Conservation (phyloP, 2,888 invertebrate species). For the Cataglyphis altisquamis region DNA sequence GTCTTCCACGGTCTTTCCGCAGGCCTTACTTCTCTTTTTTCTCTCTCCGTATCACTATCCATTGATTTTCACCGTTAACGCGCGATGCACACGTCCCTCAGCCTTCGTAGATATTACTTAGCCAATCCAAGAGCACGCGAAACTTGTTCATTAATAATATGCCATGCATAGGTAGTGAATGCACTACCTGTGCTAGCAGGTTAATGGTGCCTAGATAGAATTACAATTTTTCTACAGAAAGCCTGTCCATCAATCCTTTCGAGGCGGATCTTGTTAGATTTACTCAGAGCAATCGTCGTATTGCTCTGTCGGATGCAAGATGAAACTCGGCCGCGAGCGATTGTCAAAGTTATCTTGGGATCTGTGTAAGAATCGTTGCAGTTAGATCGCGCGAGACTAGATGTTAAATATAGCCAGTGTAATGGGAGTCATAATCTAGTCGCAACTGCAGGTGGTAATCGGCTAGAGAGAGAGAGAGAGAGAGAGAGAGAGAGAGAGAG, state of each 20-base stretch:
- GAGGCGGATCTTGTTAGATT: constrained; percentile 12
- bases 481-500: too few relatives aligned
- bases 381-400: constrained; percentile 52
- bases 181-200: neutral
- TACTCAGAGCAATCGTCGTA: neutral
- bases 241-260: neutral
- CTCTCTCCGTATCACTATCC: constrained; percentile 24
- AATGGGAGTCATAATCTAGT: constrained; percentile 77
- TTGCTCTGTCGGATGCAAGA: neutral
- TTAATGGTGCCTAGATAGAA: constrained; percentile 27
- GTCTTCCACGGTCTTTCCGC: constrained; percentile 12
- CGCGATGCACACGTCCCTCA: constrained; percentile 47
- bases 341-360: constrained; percentile 46
- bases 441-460: constrained; percentile 74
- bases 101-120: neutral
- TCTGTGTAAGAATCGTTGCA: constrained; percentile 36
- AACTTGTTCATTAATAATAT: constrained; percentile 13
- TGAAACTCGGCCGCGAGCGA: constrained; percentile 6
- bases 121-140: constrained; percentile 1
- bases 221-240: constrained; percentile 12
- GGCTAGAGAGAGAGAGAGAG: constrained; percentile 49
- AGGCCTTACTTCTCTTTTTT: neutral
- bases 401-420: constrained; percentile 73
- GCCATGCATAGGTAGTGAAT: neutral
- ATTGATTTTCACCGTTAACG: constrained; percentile 71